phyloP scores from a whole-genome alignment of 2,888 invertebrate genomes.

The Meiosimyza platycephala region DNA sequence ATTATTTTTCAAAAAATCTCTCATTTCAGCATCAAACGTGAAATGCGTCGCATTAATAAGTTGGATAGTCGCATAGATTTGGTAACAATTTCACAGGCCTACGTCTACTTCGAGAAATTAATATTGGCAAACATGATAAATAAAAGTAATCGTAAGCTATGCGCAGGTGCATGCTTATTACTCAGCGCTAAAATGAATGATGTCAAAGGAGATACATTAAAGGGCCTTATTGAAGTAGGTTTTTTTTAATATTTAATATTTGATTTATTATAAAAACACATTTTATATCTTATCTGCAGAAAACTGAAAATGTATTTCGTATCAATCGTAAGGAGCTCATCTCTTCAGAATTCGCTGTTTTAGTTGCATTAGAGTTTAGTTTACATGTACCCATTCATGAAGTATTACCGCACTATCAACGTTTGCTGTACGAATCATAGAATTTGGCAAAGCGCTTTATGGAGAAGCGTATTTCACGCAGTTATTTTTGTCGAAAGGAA shows the following conservation, averaged over 20 bases:
- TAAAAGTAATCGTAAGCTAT: slow-evolving; percentile 94
- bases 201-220: slow-evolving; percentile 89
- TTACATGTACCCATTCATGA: slow-evolving; percentile 92
- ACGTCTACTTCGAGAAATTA: slow-evolving; percentile 98
- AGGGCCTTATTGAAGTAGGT: slow-evolving; percentile 86
- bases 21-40: slow-evolving; percentile 85
- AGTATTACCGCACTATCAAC: slow-evolving; percentile 94
- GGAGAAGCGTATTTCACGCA: slow-evolving; percentile 56
- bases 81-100: slow-evolving; percentile 93
- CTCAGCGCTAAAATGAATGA: slow-evolving; percentile 97
- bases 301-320: slow-evolving; percentile 90
- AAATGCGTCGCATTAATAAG: slow-evolving; percentile 93
- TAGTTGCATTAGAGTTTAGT: slow-evolving; percentile 94
- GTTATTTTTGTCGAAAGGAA: slow-evolving; percentile 55
- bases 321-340: slow-evolving; percentile 91
- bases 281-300: slow-evolving; percentile 70
- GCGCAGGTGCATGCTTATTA: slow-evolving; percentile 93
- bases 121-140: slow-evolving; percentile 92
- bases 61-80: slow-evolving; percentile 86
- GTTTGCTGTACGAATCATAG: slow-evolving; percentile 93
- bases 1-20: slow-evolving; percentile 16
- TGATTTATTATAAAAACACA: background rate
- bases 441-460: slow-evolving; percentile 64
- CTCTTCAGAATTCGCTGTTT: slow-evolving; percentile 92
- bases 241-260: slow-evolving; percentile 1